phyloP scores from a whole-genome alignment of 2,797 vertebrate species.

The Urosaurus nigricauda region DNA sequence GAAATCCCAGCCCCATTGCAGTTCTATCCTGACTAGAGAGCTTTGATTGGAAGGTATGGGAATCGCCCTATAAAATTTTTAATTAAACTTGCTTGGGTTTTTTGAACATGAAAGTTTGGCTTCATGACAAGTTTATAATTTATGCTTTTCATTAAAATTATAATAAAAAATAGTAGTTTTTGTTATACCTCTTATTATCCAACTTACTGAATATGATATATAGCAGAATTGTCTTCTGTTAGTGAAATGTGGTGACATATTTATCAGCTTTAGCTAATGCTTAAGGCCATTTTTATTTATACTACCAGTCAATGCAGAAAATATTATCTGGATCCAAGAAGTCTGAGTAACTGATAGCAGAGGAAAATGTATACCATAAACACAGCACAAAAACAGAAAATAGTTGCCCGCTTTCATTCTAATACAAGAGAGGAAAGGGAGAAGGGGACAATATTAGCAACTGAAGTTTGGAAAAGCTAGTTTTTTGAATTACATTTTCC shows the following conservation, averaged over 20 bases:
- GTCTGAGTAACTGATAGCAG: neutral
- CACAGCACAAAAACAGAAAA: neutral
- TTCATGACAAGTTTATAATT: conserved; percentile 6
- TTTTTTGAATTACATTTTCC: too few relatives aligned
- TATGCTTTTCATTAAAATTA: neutral
- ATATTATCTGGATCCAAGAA: neutral
- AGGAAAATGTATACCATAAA: neutral
- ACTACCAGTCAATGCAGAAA: neutral
- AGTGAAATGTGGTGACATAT: neutral
- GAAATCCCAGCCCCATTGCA: too few relatives aligned
- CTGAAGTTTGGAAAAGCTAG: too few relatives aligned
- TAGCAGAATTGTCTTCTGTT: neutral
- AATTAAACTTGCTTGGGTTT: neutral
- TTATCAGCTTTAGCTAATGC: neutral
- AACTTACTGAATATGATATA: neutral
- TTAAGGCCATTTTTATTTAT: neutral
- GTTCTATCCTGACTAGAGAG: too few relatives aligned
- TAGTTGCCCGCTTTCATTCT: neutral
- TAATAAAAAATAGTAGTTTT: neutral
- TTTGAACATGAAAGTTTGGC: neutral
- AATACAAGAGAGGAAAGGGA: neutral
- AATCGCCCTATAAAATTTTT: neutral
- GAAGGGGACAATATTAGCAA: neutral
- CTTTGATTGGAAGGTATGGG: too few relatives aligned
- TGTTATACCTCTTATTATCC: neutral